Percentiles rank a stretch among this genome's conserved stretches.
Conservation (phyloP, 1,140 invertebrate genomes). For the Eriocheir sinensis region DNA sequence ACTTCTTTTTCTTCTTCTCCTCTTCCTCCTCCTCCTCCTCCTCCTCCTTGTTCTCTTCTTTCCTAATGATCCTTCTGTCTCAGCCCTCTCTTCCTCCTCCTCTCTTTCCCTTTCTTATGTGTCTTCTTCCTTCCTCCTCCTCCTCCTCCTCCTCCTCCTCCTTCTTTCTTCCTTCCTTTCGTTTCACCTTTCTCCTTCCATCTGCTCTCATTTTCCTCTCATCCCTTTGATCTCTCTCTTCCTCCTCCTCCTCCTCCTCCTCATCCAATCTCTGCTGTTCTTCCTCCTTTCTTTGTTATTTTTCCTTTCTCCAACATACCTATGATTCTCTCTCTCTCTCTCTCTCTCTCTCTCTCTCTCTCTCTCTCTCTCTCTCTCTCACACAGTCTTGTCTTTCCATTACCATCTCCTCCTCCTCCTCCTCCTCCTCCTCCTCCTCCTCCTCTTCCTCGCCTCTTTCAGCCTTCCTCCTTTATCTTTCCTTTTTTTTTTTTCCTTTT, state of each 20-base stretch:
- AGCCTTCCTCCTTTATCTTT: conserved; percentile 63
- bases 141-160: too few species aligned
- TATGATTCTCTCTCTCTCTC: conserved; percentile 62
- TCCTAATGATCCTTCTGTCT: too few species aligned
- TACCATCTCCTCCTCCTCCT: conserved; percentile 78
- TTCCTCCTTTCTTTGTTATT: background rate
- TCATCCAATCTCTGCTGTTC: background rate
- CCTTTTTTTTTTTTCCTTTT: conserved; percentile 78
- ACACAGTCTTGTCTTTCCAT: conserved; percentile 78
- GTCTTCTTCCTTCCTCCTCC: too few species aligned
- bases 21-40: too few species aligned
- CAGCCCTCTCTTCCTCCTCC: too few species aligned
- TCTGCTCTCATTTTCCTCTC: too few species aligned
- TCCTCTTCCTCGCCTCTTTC: conserved; percentile 72
- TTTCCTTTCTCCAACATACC: background rate
- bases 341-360: conserved; percentile 58
- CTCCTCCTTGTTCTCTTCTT: too few species aligned
- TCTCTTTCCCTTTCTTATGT: too few species aligned
- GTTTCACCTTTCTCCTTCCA: too few species aligned
- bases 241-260: background rate
- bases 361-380: conserved; percentile 67
- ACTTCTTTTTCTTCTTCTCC: too few species aligned
- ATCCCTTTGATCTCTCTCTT: conserved; percentile 18
- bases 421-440: conserved; percentile 68
- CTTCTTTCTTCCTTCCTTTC: too few species aligned